Percentiles rank a stretch among this genome's conserved stretches.
These are phyloP conservation scores for Ruditapes philippinarum DNA, from an alignment of 1,140 invertebrate species.

Conservation along the genomic window DNA sequence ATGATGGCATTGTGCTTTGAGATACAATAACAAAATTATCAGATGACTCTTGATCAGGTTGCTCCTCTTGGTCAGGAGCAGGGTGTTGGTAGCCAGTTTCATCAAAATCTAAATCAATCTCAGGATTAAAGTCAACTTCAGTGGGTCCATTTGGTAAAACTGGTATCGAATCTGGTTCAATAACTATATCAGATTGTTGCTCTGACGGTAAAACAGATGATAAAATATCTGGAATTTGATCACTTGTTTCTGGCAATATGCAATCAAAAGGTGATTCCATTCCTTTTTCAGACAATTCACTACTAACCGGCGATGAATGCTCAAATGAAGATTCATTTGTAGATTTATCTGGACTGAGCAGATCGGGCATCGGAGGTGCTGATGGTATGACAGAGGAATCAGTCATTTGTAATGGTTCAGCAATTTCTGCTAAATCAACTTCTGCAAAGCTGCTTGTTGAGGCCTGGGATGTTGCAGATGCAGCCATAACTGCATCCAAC, in stretches of 20 bases:
- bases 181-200: neutral
- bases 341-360: conserved; percentile 62
- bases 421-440: conserved; percentile 60
- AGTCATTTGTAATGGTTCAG: conserved; percentile 43
- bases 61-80: conserved; percentile 5
- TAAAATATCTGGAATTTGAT: neutral
- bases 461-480: conserved; percentile 59
- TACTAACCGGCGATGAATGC: conserved; percentile 79
- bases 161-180: conserved; percentile 22
- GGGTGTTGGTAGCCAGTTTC: conserved; percentile 20
- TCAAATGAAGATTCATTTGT: conserved; percentile 79
- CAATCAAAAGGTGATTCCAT: conserved; percentile 74
- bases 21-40: conserved; percentile 39
- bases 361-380: conserved; percentile 66
- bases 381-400: conserved; percentile 49
- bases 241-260: neutral
- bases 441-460: conserved; percentile 74
- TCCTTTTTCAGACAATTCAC: conserved; percentile 80
- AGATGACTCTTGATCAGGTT: conserved; percentile 39
- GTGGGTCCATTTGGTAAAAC: conserved; percentile 88
- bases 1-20: conserved; percentile 4
- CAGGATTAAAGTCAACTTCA: conserved; percentile 88
- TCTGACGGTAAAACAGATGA: conserved; percentile 22
- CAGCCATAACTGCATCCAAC: conserved; percentile 67
- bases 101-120: conserved; percentile 86